Base-by-base conservation (phyloP, 2,113 vertebrate genomes). In the Albula goreensis region DNA sequence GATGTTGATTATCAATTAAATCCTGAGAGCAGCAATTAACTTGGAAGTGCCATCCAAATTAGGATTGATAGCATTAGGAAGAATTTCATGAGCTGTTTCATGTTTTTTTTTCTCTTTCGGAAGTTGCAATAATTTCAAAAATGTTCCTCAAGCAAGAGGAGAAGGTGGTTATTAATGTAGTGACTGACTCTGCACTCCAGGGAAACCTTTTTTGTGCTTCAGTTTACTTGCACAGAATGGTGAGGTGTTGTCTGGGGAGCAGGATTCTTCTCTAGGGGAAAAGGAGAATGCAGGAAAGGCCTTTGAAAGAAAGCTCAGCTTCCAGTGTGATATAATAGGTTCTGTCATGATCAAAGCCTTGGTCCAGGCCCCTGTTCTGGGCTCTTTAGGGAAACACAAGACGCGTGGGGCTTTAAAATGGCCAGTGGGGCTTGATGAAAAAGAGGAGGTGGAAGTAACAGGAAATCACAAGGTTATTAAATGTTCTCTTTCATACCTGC, bases 291-390 rank as follows among this genome's bases (percentile, higher is more conserved):
- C 57, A 81, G 74, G 25, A 66, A 81, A 52, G 63, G 52, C 7
- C 31, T 83, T 83, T 56, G 52, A 66, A 85, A 79, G 52, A 25
- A 84, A 83, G 85, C 50, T 53, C 50, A 22, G 78, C 56, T 85
- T 78, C 84, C 74, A 41, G 77, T 80, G 87, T 86, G 83, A 88
- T 81, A 85, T 70, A 53, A 83, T 48, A 83, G 85, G 85, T 79
- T 85, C 83, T 85, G 80, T 83, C 83, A 87, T 88, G 85, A 90
- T 90, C 83, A 90, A 88, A 88, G 87, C 80, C 10, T 3, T 10
- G 82, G n/a, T 84, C 53, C 31, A 80, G 81, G 83, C 81, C 51
- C 66, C 78, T 82, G n/a, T 80, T 78, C 82, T 70, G 12, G 83
- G 85, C 77, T 86, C 57, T 56, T 82, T 50, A 31, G 86, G 86